Evolutionary conservation across 2,888 invertebrate species (phyloP), one percentile per base, ranked within the genome.

Genomic region (Pharmacophagus antenor): DNA sequence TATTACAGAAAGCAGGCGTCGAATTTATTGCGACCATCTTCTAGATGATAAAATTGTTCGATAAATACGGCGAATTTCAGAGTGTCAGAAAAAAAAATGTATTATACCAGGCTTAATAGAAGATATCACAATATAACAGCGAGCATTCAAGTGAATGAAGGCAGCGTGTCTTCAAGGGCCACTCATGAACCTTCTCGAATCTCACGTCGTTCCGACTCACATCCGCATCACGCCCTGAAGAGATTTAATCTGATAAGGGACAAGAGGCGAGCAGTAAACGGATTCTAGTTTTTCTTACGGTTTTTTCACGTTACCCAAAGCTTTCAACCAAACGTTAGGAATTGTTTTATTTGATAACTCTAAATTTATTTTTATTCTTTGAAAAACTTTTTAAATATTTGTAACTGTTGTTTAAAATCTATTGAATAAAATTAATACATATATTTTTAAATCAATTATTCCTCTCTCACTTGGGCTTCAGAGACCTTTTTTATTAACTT

Each of bases 181-280:
- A 66, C 69, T 71, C 65, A 55, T 37, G 22, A 22, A 50, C 22
- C 55, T 55, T 37, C 67, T 67, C 60, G 55, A 64, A 58, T 62
- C 60, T 62, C 63, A 66, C 67, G 65, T 60, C 69, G 66, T 66
- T 68, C 68, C 63, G 64, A 65, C 63, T 67, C 63, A 62, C 64
- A 62, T 59, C 65, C 63, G 63, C 63, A 47, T 56, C 46, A 51
- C 61, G 65, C 63, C 59, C 54, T 47, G 56, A 63, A 65, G 68
- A 64, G 69, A 72, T 71, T 71, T 69, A 69, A 70, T 73, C 68
- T 67, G 68, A 65, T 65, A 65, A 64, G 66, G 67, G 68, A 67
- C 66, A 65, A 68, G 67, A 56, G 64, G 60, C 62, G 60, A 65
- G 65, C 63, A 64, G 61, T 63, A 62, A 65, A 66, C 51, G 41